These are phyloP conservation scores for Chanos chanos DNA, from an alignment of 2,797 vertebrate species.

Conservation along the genomic window DNA sequence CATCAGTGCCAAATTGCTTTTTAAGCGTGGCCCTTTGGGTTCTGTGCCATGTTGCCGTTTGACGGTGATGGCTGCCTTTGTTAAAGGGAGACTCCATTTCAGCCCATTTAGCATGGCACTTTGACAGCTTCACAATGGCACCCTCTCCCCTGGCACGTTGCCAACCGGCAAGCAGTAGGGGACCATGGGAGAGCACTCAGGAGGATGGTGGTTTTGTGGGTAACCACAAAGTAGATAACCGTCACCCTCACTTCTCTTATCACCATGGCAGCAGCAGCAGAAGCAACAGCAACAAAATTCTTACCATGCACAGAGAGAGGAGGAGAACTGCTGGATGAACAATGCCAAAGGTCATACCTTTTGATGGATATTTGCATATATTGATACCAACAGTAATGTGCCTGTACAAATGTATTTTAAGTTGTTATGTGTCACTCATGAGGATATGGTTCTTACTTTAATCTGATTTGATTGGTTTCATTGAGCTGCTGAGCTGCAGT, in stretches of 20 bases:
- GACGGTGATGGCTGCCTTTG: slow-evolving; percentile 68
- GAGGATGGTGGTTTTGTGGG: slow-evolving; percentile 24
- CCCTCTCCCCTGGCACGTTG: slow-evolving; percentile 65
- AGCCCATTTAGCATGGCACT: slow-evolving; percentile 66
- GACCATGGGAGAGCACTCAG: slow-evolving; percentile 58
- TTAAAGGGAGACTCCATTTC: slow-evolving; percentile 65
- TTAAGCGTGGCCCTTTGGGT: slow-evolving; percentile 58
- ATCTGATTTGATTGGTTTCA: too few species aligned
- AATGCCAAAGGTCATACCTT: too few species aligned
- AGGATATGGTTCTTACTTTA: too few species aligned
- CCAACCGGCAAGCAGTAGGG: slow-evolving; percentile 68
- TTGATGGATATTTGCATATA: too few species aligned
- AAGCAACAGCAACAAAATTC: too few species aligned
- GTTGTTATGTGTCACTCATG: too few species aligned
- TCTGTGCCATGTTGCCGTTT: slow-evolving; percentile 62
- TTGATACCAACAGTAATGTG: too few species aligned
- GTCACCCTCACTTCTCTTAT: slow-evolving; percentile 17
- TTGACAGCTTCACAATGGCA: slow-evolving; percentile 74
- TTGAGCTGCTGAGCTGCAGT: too few species aligned
- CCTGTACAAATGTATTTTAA: too few species aligned
- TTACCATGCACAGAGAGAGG: too few species aligned
- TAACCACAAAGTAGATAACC: slow-evolving; percentile 24
- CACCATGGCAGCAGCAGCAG: slow-evolving; percentile 1
- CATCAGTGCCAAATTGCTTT: slow-evolving; percentile 68
- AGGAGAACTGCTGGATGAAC: too few species aligned